Evolutionary conservation across 2,113 vertebrate genomes (phyloP).

Genomic region (Tragelaphus buxtoni): DNA sequence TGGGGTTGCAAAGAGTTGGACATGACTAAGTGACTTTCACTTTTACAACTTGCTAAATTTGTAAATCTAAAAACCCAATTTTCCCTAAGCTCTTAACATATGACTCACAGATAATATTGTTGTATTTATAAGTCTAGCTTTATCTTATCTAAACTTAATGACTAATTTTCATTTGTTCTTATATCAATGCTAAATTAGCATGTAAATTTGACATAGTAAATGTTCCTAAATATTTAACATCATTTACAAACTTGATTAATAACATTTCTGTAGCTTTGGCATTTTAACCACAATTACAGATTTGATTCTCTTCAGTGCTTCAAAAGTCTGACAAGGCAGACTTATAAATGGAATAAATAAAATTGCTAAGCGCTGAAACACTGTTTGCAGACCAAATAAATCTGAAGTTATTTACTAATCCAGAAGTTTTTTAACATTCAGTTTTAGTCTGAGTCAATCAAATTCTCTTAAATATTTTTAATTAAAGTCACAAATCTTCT

Average conservation of each 20-base stretch:
- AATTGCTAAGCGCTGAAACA: not conserved
- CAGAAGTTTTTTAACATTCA: not conserved
- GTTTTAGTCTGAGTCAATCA: constrained; percentile 11
- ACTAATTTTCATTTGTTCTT: constrained; percentile 15
- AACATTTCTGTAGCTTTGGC: not conserved
- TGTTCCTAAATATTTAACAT: constrained; percentile 38
- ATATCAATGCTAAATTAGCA: not conserved
- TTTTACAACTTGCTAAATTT: not conserved
- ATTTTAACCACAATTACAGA: constrained; percentile 28
- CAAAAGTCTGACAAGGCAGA: not conserved
- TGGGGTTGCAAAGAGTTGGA: not conserved
- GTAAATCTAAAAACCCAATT: not conserved
- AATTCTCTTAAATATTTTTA: constrained; percentile 27
- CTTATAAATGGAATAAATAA: not conserved
- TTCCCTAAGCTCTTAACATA: not conserved
- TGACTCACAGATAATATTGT: not conserved
- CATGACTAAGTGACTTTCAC: not conserved
- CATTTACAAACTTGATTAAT: constrained; percentile 15
- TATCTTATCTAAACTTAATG: not conserved
- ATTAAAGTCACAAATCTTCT: constrained; percentile 29
- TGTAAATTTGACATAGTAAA: not conserved
- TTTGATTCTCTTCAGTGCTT: not conserved
- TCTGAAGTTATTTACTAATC: constrained; percentile 9
- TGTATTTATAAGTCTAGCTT: not conserved
- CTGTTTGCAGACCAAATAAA: not conserved